A percentile compares a stretch with the other conserved stretches of the same genome.
phyloP scores from a whole-genome alignment of 2,888 invertebrate genomes.

The Penaeus monodon region DNA sequence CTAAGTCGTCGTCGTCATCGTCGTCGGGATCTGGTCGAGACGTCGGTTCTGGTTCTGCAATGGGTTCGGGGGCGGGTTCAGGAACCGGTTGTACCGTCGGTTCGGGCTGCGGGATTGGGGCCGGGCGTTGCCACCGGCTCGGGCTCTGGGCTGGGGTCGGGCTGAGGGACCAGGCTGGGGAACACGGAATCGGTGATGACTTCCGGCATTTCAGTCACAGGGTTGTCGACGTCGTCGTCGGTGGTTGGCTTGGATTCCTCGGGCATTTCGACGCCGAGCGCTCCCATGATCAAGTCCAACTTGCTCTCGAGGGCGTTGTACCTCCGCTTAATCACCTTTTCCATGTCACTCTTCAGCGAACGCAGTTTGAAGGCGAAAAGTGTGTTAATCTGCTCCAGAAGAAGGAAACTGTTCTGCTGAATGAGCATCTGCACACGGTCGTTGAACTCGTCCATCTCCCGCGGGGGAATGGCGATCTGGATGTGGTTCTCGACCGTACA shows the following conservation, averaged over 20 bases:
- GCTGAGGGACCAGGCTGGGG: not conserved
- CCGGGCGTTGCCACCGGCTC: not conserved
- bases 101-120: not conserved
- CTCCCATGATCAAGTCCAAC: slow-evolving; percentile 19
- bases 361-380: slow-evolving; percentile 32
- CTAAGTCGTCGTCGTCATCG: no score
- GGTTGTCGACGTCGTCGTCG: not conserved
- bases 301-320: slow-evolving; percentile 16
- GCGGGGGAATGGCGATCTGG: slow-evolving; percentile 58
- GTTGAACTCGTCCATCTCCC: slow-evolving; percentile 52
- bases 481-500: slow-evolving; percentile 47
- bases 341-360: slow-evolving; percentile 1
- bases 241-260: no score
- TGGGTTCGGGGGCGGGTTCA: not conserved
- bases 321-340: slow-evolving; percentile 33
- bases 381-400: slow-evolving; percentile 61
- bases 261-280: slow-evolving; percentile 9
- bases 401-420: slow-evolving; percentile 48
- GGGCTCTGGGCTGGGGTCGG: not conserved
- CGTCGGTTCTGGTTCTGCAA: not conserved
- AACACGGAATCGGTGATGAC: not conserved
- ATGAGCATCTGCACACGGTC: slow-evolving; percentile 39
- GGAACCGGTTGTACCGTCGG: not conserved
- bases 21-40: slow-evolving; percentile 6
- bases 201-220: not conserved